Conservation (phyloP, 2,888 invertebrate species). For the Phymatocera aterrima region DNA sequence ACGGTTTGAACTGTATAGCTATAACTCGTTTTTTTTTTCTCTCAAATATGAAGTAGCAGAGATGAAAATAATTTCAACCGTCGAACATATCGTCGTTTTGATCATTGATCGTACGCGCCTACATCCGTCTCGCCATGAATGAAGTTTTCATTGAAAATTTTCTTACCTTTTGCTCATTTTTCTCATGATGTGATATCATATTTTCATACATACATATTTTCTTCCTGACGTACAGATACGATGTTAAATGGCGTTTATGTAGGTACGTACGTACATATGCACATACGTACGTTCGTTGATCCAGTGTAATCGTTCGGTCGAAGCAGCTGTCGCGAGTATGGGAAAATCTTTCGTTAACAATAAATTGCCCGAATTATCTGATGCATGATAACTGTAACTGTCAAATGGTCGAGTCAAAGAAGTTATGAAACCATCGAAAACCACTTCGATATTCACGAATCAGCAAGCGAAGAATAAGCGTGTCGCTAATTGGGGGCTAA, state of each 20-base stretch:
- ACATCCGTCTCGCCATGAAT: conserved; percentile 8
- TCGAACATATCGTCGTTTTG: conserved; percentile 22
- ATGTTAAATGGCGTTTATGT: background rate
- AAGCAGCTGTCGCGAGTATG: background rate
- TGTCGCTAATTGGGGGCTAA: no score
- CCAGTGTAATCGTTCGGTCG: background rate
- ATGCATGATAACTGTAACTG: no score
- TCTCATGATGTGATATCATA: background rate
- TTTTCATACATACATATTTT: background rate
- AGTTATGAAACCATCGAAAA: no score
- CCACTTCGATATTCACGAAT: no score
- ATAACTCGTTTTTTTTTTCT: background rate
- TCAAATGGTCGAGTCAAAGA: no score
- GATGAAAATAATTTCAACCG: conserved; percentile 3
- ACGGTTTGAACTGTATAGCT: conserved; percentile 6
- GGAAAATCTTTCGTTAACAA: background rate
- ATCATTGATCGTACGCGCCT: background rate
- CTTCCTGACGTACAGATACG: conserved; percentile 20
- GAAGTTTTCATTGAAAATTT: conserved; percentile 17
- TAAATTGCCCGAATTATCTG: background rate
- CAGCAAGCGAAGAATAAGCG: no score
- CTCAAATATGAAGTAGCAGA: background rate
- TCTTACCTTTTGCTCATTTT: background rate
- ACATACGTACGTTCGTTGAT: background rate
- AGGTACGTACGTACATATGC: no score